Evolutionary conservation across 1,140 invertebrate species (phyloP), one percentile per base, ranked within the genome.

Genomic region (Trachymyrmex septentrionalis): DNA sequence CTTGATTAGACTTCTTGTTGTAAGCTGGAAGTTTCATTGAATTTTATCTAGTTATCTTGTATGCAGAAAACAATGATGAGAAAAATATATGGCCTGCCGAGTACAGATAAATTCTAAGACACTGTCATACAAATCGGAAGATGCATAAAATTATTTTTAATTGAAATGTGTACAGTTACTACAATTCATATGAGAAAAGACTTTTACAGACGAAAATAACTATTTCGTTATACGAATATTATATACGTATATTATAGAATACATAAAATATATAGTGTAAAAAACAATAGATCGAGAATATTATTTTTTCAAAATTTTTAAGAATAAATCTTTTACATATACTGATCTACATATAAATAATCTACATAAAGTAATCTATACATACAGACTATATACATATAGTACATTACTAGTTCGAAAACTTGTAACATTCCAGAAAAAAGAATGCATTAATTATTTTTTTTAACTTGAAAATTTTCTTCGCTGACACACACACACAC

Each of bases 251-350:
- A 71, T 81, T 57, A 27, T 72, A 81, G 24, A 69, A 24, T 38
- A 81, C 16, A 64, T n/a, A 19, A 14, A 53, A 34, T 63, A 75
- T 16, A 6, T 81, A 57, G 21, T 57, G 64, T 69, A 75, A 73
- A 75, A n/a, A 73, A 21, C n/a, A 81, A 44, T 44, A 81, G 30
- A 86, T 57, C 81, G 77, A 59, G 73, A 81, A 89, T 72, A 19
- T 89, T 90, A 90, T 90, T 90, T 90, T 90, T 90, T 87, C 88
- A 90, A 89, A 89, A 78, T 90, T 90, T 76, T 81, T 71, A 84
- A 71, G 30, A 24, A 59, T 38, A 50, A 50, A 44, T 44, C 38
- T 50, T 16, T 50, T 3, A 50, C 14, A 38, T 38, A 27, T 21
- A 61, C 19, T 72, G 69, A 69, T 34, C 30, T 34, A 34, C 30